Percentiles rank a stretch among this genome's conserved stretches.
Evolutionary conservation across 2,797 vertebrate species (phyloP).

Genomic region (Crossoptilon crossoptilon): DNA sequence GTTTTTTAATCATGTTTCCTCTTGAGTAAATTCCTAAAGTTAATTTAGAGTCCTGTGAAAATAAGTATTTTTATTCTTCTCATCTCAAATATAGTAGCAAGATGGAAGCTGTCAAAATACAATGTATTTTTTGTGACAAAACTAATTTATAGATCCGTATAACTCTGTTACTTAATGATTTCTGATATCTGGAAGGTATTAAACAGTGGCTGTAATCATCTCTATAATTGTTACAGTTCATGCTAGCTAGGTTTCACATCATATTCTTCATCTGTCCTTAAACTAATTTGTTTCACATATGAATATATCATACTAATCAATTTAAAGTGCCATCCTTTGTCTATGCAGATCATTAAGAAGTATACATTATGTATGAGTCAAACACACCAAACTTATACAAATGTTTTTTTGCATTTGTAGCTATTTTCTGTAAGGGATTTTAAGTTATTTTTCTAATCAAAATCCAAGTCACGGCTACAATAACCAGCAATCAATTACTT

Average conservation of each 20-base stretch:
- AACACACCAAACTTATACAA: slow-evolving; percentile 66
- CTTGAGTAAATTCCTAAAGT: not conserved
- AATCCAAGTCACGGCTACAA: slow-evolving; percentile 65
- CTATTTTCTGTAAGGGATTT: slow-evolving; percentile 9
- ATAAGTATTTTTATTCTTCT: slow-evolving; percentile 19
- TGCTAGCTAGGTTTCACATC: slow-evolving; percentile 75
- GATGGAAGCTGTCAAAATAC: slow-evolving; percentile 40
- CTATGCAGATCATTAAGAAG: slow-evolving; percentile 75
- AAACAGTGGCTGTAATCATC: slow-evolving; percentile 74
- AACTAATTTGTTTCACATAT: slow-evolving; percentile 79
- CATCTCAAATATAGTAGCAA: slow-evolving; percentile 3
- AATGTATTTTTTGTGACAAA: slow-evolving; percentile 54
- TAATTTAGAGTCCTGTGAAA: slow-evolving; percentile 44
- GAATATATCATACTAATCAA: slow-evolving; percentile 82
- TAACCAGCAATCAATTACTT: slow-evolving; percentile 66
- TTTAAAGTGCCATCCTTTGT: slow-evolving; percentile 78
- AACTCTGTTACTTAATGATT: slow-evolving; percentile 65
- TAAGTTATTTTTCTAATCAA: slow-evolving; percentile 57
- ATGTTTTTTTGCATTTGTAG: slow-evolving; percentile 50
- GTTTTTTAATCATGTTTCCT: not conserved
- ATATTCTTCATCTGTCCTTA: slow-evolving; percentile 81
- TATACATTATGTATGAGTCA: slow-evolving; percentile 79
- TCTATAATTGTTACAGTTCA: slow-evolving; percentile 77
- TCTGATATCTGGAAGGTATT: slow-evolving; percentile 73
- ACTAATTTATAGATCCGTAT: slow-evolving; percentile 27